Base-by-base conservation (phyloP, 2,888 invertebrate genomes). In the Ganaspis brasiliensis region DNA sequence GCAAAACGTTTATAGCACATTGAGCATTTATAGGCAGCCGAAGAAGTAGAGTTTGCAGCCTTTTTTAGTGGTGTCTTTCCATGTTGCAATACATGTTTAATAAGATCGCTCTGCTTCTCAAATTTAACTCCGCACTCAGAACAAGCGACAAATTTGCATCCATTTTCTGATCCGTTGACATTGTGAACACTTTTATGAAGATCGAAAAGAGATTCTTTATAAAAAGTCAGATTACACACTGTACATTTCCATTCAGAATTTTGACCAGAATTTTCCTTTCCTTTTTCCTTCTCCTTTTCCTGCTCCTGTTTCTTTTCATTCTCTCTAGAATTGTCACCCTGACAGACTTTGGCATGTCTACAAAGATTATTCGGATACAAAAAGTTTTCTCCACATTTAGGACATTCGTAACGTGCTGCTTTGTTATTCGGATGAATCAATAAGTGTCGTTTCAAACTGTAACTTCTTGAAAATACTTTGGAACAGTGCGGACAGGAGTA, bases 1-100 rank as follows among this genome's bases (percentile, higher is more conserved):
- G 94, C 92, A 89, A 95, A 95, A 37, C 93, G 91, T 89, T 95
- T 95, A 86, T 94, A 94, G 87, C 95, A 96, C 84, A 93, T 91
- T 1, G 93, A 92, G 89, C 95, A 96, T 86, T 95, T 95, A 85
- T 92, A 92, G 16, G 88, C 83, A 26, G 89, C 85, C 8, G 90
- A 84, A 10, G 80, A 77, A 74, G 79, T 78, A 31, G 83, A 72
- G 14, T 79, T 76, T 8, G 21, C n/a, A 37, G 55, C 37, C 63
- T 76, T 61, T 16, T 77, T 67, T 9, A 67, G 12, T 49, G 24
- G 45, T 2, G 45, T 9, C 10, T 67, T 89, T 0, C 91, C 92
- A 82, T 93, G 93, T 63, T 90, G 90, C 21, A 92, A 89, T 4
- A 93, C 92, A 81, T 94, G 93, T 57, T 90, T 89, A 10, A 93